Base-by-base conservation (phyloP, 1,140 invertebrate genomes). In the Pachyrhynchus sulphureomaculatus region DNA sequence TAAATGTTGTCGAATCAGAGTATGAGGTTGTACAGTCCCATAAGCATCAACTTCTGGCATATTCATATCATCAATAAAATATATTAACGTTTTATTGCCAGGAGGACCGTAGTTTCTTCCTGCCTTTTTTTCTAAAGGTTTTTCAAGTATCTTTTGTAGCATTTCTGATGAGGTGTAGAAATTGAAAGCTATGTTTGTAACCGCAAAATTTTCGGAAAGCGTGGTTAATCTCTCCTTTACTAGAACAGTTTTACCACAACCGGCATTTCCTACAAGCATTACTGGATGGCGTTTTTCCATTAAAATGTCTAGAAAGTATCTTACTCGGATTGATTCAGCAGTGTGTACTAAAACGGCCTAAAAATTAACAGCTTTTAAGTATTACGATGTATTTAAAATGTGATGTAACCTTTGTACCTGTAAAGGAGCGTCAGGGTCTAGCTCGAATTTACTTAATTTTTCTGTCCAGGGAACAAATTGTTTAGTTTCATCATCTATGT, bases 61-160 rank as follows among this genome's bases (percentile, higher is more conserved):
- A 74, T 98, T 98, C 88, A 98, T 90, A 71, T 98, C 95, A 75
- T 98, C 96, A 57, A 98, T 89, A 76, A 98, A 98, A 75, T 97
- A 98, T 58, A 98, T 87, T n/a, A 98, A 78, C 0, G 88, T 91
- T 77, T 96, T 96, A 68, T 88, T 95, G 26, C 95, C 94, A 2
- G 94, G 94, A 17, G 96, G 96, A 4, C 94, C 96, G 71, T 90
- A 98, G 80, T 96, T 97, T 67, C 93, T 83, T 2, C 95, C 95
- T 34, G 95, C 95, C 78, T 98, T 98, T 79, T 98, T 98, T 75
- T 98, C 96, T 36, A 98, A 73, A n/a, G 94, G 92, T 76, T 94
- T 95, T 72, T 98, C 96, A 44, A 98, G 76, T 44, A 97, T 89
- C 73, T 93, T 90, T 76, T 98, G 95, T 37, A 98, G 79, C 93